Evolutionary conservation across 2,888 invertebrate species (phyloP).

Genomic region (Exephanes ischioxanthus): DNA sequence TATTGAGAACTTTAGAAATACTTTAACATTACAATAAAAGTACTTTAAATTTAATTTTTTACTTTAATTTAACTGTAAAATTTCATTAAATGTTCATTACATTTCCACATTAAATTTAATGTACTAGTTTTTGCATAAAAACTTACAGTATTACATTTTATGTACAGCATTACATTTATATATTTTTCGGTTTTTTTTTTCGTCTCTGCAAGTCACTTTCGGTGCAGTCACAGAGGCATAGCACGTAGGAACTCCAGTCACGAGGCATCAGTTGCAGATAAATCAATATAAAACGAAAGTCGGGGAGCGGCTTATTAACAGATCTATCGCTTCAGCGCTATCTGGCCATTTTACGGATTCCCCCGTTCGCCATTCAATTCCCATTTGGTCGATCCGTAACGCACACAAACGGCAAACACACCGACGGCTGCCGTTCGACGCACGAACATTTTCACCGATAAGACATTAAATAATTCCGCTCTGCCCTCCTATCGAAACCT

Average conservation of each 20-base stretch:
- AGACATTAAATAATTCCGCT: constrained; percentile 36
- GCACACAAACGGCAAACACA: neutral
- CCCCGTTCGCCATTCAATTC: constrained; percentile 4
- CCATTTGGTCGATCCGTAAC: constrained; percentile 4
- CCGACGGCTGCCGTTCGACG: neutral
- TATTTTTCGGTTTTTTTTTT: neutral
- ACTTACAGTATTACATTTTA: too few species aligned
- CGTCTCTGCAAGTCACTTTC: neutral
- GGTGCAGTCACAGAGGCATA: neutral
- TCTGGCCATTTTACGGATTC: neutral
- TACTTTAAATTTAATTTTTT: too few species aligned
- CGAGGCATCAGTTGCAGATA: neutral
- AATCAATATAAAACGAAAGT: neutral
- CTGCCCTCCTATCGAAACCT: constrained; percentile 25
- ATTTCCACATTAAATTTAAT: too few species aligned
- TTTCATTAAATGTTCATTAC: too few species aligned
- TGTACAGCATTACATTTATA: neutral
- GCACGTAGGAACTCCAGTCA: neutral
- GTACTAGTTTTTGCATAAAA: too few species aligned
- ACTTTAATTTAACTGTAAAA: too few species aligned
- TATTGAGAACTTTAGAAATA: too few species aligned
- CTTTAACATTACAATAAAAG: too few species aligned
- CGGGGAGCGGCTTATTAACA: neutral
- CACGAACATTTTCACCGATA: constrained; percentile 2
- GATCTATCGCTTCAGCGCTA: neutral